phyloP scores from a whole-genome alignment of 2,888 invertebrate genomes.

The Netelia virgata region DNA sequence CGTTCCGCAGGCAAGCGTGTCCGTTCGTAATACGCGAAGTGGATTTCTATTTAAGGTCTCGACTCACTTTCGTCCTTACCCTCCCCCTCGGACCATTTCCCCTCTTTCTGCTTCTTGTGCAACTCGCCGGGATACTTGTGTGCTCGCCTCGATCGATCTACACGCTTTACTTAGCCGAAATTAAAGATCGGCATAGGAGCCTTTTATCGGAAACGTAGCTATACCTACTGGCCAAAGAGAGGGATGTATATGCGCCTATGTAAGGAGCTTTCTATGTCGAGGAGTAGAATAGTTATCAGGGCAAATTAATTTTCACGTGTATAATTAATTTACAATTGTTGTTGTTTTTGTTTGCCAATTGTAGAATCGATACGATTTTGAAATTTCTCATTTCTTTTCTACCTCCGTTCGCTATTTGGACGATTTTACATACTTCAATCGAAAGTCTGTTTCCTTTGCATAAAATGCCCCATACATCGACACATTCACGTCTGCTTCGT shows the following conservation, averaged over 20 bases:
- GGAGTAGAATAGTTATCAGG: neutral
- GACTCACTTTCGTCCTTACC: conserved; percentile 58
- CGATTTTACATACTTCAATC: neutral
- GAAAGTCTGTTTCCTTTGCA: neutral
- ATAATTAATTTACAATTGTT: too few species aligned
- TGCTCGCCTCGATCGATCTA: conserved; percentile 66
- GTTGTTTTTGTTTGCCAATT: too few species aligned
- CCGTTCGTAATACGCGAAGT: conserved; percentile 64
- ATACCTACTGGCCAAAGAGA: conserved; percentile 43
- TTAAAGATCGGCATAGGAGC: conserved; percentile 73
- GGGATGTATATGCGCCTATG: conserved; percentile 11
- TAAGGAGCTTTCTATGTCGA: conserved; percentile 15
- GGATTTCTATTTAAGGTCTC: conserved; percentile 71
- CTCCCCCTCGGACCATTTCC: neutral
- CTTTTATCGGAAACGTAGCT: conserved; percentile 65
- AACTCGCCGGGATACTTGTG: conserved; percentile 19
- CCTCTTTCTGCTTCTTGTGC: conserved; percentile 13
- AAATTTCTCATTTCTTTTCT: too few species aligned
- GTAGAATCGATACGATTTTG: too few species aligned
- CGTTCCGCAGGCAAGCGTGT: conserved; percentile 57
- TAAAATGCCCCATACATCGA: neutral
- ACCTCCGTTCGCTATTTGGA: too few species aligned
- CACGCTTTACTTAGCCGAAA: conserved; percentile 74
- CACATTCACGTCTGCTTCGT: neutral
- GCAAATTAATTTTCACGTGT: too few species aligned